Percentiles rank a stretch among this genome's conserved stretches.
These are phyloP conservation scores for Charadrius vociferus DNA, from an alignment of 2,113 vertebrate genomes.

Conservation along the genomic window DNA sequence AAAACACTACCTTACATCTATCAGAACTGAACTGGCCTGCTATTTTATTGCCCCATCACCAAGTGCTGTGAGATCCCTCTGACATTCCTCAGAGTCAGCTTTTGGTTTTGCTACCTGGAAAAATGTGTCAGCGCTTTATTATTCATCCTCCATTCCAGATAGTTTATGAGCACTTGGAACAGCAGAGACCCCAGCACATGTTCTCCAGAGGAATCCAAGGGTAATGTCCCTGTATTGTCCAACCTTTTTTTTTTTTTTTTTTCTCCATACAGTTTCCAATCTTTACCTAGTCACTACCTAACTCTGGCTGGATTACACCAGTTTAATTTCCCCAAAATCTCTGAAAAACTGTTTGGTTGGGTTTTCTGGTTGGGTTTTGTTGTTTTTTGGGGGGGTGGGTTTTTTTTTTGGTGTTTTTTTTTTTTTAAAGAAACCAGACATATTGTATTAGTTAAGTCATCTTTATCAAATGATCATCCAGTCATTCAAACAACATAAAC, in stretches of 20 bases:
- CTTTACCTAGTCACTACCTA: background rate
- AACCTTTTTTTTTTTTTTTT: background rate
- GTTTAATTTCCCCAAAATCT: background rate
- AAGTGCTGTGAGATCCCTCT: background rate
- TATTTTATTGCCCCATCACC: background rate
- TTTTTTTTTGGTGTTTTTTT: rapidly evolving
- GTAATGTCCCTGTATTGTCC: background rate
- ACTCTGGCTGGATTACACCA: background rate
- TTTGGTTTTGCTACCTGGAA: background rate
- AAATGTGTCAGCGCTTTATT: background rate
- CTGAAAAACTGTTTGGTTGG: background rate
- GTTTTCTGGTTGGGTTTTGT: background rate
- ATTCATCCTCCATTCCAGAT: background rate
- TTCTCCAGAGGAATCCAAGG: background rate
- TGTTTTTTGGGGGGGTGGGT: background rate
- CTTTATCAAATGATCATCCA: background rate
- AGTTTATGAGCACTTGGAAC: background rate
- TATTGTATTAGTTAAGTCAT: background rate
- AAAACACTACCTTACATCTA: background rate
- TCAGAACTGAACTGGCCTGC: background rate
- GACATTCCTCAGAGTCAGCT: background rate
- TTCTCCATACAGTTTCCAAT: background rate
- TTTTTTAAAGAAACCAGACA: background rate
- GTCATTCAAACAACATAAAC: background rate
- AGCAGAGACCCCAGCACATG: background rate